Evolutionary conservation across 1,140 invertebrate species (phyloP).

Genomic region (Colletes latitarsis): DNA sequence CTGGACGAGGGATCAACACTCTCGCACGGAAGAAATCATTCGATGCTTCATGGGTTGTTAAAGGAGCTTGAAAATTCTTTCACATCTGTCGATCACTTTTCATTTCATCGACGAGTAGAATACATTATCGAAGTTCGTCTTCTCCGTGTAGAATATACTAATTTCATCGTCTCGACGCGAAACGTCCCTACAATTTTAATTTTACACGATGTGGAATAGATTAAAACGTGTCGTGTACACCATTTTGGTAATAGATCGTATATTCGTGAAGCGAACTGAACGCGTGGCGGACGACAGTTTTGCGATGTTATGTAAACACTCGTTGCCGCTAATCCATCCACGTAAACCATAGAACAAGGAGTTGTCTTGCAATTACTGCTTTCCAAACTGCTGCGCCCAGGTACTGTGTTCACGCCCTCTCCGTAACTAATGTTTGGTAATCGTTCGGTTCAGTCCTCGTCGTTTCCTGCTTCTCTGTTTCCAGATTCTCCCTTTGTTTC

Average conservation of each 20-base stretch:
- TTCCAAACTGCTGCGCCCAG: conserved; percentile 41
- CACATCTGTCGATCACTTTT: conserved; percentile 9
- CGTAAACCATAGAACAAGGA: conserved; percentile 36
- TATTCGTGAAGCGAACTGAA: conserved; percentile 41
- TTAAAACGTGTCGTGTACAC: conserved; percentile 17
- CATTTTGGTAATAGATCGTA: conserved; percentile 41
- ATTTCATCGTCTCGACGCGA: too few species aligned
- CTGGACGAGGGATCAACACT: too few species aligned
- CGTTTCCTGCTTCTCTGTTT: conserved; percentile 24
- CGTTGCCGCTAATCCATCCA: conserved; percentile 26
- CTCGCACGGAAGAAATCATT: too few species aligned
- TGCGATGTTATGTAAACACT: conserved; percentile 55
- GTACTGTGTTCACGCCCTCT: conserved; percentile 21
- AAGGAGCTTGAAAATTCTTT: background rate
- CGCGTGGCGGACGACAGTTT: conserved; percentile 49
- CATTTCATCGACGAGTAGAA: too few species aligned
- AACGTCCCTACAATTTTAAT: too few species aligned
- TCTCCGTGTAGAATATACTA: too few species aligned
- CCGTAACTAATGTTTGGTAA: conserved; percentile 46
- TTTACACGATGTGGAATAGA: too few species aligned
- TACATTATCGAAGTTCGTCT: too few species aligned
- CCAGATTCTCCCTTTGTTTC: conserved; percentile 17
- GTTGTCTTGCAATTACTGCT: conserved; percentile 54
- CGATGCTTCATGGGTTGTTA: too few species aligned
- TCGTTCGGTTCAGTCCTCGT: conserved; percentile 42